phyloP scores from a whole-genome alignment of 2,888 invertebrate species.

The Epinotia demarniana region DNA sequence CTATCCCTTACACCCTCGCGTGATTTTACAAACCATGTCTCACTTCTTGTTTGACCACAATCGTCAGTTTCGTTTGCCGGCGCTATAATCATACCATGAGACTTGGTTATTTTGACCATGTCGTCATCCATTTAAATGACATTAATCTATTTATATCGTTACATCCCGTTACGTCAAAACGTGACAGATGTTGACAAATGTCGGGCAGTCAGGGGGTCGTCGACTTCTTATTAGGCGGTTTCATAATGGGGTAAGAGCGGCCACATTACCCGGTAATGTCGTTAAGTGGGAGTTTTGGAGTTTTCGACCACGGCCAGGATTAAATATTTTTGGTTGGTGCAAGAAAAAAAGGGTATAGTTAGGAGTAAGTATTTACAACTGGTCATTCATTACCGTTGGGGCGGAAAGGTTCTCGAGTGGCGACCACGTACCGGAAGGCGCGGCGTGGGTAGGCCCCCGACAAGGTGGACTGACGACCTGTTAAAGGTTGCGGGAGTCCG shows the following conservation, averaged over 20 bases:
- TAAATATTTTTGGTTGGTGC: background rate
- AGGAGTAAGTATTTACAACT: too few species aligned
- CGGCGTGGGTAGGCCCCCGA: too few species aligned
- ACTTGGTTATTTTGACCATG: slow-evolving; percentile 1
- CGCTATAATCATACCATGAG: background rate
- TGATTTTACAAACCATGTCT: too few species aligned
- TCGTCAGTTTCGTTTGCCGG: too few species aligned
- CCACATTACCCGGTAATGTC: slow-evolving; percentile 23
- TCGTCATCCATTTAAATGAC: slow-evolving; percentile 4
- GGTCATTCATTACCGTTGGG: too few species aligned
- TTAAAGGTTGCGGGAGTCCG: too few species aligned
- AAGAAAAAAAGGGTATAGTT: too few species aligned
- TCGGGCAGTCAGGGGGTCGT: slow-evolving; percentile 9
- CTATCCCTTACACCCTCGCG: too few species aligned
- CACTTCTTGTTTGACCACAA: too few species aligned
- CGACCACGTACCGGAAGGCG: too few species aligned
- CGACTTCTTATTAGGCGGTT: slow-evolving; percentile 18
- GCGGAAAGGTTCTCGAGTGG: too few species aligned
- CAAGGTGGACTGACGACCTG: too few species aligned
- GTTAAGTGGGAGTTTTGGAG: slow-evolving; percentile 19
- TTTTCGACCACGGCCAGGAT: background rate
- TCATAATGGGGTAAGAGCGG: slow-evolving; percentile 24
- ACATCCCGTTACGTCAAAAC: slow-evolving; percentile 31
- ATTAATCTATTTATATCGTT: slow-evolving; percentile 13
- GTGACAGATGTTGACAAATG: slow-evolving; percentile 31